Evolutionary conservation across 2,797 vertebrate genomes (phyloP).

Genomic region (Centroberyx gerrardi): DNA sequence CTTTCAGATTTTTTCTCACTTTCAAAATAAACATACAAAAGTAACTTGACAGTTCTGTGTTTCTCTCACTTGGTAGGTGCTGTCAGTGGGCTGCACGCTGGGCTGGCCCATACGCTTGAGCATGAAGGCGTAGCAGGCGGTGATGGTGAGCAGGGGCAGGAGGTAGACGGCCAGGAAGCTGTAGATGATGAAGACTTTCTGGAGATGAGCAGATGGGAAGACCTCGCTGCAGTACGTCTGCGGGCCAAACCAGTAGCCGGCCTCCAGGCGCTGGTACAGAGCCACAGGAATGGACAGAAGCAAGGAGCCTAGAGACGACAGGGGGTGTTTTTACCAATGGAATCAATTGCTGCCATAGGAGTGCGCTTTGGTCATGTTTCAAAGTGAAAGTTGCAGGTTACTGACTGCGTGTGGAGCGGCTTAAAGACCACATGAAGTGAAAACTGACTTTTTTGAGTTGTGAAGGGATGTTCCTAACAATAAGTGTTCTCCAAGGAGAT

Average conservation of each 20-base stretch:
- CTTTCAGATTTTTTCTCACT: too few species aligned
- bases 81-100: conserved; percentile 74
- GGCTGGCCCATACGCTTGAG: conserved; percentile 79
- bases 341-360: too few species aligned
- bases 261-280: conserved; percentile 78
- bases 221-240: conserved; percentile 81
- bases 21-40: neutral
- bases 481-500: too few species aligned
- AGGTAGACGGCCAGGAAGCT: conserved; percentile 83
- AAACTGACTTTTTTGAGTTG: too few species aligned
- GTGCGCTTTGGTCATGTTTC: too few species aligned
- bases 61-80: conserved; percentile 75
- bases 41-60: neutral
- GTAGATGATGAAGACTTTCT: conserved; percentile 82
- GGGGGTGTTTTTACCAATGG: too few species aligned
- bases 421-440: too few species aligned
- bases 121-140: conserved; percentile 81
- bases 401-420: neutral
- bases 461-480: too few species aligned
- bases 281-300: conserved; percentile 79
- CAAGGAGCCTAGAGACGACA: conserved; percentile 70
- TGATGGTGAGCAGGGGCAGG: conserved; percentile 81
- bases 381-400: neutral
- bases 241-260: conserved; percentile 80
- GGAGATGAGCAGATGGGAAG: conserved; percentile 77